phyloP scores from a whole-genome alignment of 2,797 vertebrate species.

The Australoheros facetus region DNA sequence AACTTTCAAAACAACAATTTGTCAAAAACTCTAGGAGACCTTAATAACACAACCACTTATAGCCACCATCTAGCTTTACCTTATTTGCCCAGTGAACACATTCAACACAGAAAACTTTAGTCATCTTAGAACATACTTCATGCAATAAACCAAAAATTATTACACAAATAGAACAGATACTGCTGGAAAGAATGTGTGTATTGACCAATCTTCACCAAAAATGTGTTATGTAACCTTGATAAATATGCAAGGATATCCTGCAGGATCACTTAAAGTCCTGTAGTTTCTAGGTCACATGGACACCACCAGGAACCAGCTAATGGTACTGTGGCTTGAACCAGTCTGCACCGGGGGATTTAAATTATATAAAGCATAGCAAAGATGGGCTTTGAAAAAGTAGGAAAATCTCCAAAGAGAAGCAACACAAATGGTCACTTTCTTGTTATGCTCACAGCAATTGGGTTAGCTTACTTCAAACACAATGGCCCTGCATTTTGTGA shows the following conservation, averaged over 20 bases:
- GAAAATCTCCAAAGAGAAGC: slow-evolving; percentile 46
- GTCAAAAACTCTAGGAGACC: too few species aligned
- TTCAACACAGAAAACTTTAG: not conserved
- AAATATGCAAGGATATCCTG: slow-evolving; percentile 18
- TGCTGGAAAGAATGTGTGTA: not conserved
- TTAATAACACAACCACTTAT: not conserved
- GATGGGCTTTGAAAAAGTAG: slow-evolving; percentile 50
- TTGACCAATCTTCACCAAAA: not conserved
- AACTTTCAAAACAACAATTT: too few species aligned
- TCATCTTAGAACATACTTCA: not conserved
- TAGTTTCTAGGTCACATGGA: slow-evolving; percentile 56
- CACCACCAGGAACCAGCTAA: slow-evolving; percentile 18
- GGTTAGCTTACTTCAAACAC: slow-evolving; percentile 56
- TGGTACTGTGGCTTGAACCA: slow-evolving; percentile 34
- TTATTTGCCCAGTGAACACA: not conserved
- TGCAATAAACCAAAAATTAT: not conserved
- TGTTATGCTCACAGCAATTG: slow-evolving; percentile 46
- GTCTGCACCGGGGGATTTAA: slow-evolving; percentile 44
- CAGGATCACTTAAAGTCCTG: slow-evolving; percentile 18
- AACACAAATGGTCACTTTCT: slow-evolving; percentile 43
- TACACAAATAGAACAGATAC: not conserved
- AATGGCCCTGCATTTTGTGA: slow-evolving; percentile 59
- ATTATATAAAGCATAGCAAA: slow-evolving; percentile 43
- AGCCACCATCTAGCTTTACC: not conserved
- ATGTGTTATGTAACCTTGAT: slow-evolving; percentile 16